These are phyloP conservation scores for Hypsibius dujardini DNA, from an alignment of 1,140 invertebrate genomes.

Conservation along the genomic window DNA sequence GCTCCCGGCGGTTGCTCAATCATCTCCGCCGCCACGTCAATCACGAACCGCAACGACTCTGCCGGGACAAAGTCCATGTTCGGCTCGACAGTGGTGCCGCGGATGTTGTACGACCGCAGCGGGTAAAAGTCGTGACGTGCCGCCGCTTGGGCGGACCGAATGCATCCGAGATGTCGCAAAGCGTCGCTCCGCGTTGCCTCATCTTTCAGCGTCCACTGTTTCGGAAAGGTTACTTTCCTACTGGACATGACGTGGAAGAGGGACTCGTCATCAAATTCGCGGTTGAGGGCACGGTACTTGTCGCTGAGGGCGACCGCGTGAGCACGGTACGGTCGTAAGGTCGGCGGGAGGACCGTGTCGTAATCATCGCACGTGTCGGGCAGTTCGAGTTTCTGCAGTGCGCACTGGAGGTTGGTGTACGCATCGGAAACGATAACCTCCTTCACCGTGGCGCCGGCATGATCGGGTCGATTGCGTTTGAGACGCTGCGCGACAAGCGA, in stretches of 20 bases:
- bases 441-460: too few species aligned
- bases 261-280: not conserved
- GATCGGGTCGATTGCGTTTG: too few species aligned
- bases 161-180: not conserved
- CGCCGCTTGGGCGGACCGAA: not conserved
- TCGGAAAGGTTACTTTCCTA: not conserved
- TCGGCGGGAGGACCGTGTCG: not conserved
- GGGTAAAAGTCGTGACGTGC: not conserved
- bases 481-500: too few species aligned
- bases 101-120: not conserved
- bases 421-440: too few species aligned
- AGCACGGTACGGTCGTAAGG: conserved; percentile 1
- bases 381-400: too few species aligned
- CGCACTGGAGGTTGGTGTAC: too few species aligned
- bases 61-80: not conserved
- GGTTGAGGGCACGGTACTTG: not conserved
- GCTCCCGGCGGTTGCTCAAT: not conserved
- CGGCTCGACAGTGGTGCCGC: not conserved
- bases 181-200: not conserved
- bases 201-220: not conserved
- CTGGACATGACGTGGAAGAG: not conserved
- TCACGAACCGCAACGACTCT: not conserved
- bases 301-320: not conserved
- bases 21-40: not conserved
- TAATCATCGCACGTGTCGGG: too few species aligned